Percentiles rank a stretch among this genome's conserved stretches.
phyloP scores from a whole-genome alignment of 2,888 invertebrate species.

The Sicus ferrugineus region DNA sequence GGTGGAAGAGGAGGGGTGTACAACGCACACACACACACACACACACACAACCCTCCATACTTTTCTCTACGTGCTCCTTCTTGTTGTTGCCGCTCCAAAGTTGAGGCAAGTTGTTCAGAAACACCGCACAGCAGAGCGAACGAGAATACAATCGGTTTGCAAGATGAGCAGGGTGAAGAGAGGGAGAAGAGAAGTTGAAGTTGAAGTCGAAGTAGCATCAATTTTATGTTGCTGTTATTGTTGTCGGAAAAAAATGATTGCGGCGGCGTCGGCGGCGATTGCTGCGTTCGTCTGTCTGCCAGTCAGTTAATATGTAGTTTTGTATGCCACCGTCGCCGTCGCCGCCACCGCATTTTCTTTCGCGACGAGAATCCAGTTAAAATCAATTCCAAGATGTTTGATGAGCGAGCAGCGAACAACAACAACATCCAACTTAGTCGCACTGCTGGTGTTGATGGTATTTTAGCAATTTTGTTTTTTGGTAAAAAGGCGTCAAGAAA shows the following conservation, averaged over 20 bases:
- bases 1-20: background rate
- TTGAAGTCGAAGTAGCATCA: too few relatives aligned
- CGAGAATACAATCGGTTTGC: too few relatives aligned
- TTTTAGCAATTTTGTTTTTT: slow-evolving; percentile 4
- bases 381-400: slow-evolving; percentile 35
- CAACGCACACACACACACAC: background rate
- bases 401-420: slow-evolving; percentile 25
- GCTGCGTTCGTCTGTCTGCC: slow-evolving; percentile 1
- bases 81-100: background rate
- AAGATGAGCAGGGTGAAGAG: too few relatives aligned
- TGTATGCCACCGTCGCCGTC: background rate
- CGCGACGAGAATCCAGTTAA: slow-evolving; percentile 30
- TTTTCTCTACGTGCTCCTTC: background rate
- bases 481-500: too few relatives aligned
- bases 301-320: background rate
- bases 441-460: background rate
- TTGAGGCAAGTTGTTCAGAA: background rate
- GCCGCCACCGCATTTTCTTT: too few relatives aligned
- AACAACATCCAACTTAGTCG: background rate
- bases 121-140: slow-evolving; percentile 13
- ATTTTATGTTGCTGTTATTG: slow-evolving; percentile 24
- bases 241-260: background rate
- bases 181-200: too few relatives aligned
- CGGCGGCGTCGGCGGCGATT: background rate
- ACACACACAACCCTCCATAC: too few relatives aligned